Evolutionary conservation across 2,888 invertebrate species (phyloP), one percentile per base, ranked within the genome.

Genomic region (Xanthia icteritia): DNA sequence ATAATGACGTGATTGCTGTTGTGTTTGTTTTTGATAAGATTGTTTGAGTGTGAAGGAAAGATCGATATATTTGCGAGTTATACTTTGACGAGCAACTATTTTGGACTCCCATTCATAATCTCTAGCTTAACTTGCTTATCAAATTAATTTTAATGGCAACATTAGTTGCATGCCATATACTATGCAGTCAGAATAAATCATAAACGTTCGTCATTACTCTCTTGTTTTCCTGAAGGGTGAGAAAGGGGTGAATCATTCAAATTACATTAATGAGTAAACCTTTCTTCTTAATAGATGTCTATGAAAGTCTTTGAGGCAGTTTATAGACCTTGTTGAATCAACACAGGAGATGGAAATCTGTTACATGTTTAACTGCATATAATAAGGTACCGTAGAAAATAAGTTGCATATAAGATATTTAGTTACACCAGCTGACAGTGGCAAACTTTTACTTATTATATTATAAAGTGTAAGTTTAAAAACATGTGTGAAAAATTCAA

Each of bases 1-100:
- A 69, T 72, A 86, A 82, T 78, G 60, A 20, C 58, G 51, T 48
- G 48, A 36, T 39, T 71, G 60, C 51, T 60, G 69, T 60, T 78
- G 66, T 83, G 56, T 81, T 74, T 65, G 61, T 73, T 6, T 64
- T 48, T 63, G n/a, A 42, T 48, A 36, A 31, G n/a, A 67, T 42
- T 45, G 23, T 48, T 56, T 68, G 54, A 45, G 13, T 45, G 20
- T 66, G 0, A 13, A 23, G 27, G 54, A 60, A 15, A 39, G 4
- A 56, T 54, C 36, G n/a, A 36, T 68, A 9, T 8, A 31, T 60
- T 9, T 60, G 31, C 17, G 20, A 60, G 1, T 1, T n/a, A 31
- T 2, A 39, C 36, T 20, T 9, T 31, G 9, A 20, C 0, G 3
- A 45, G n/a, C 2, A 17, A n/a, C 1, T 27, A 20, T 27, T 45